Percentiles rank a stretch among this genome's conserved stretches.
Evolutionary conservation across 1,140 invertebrate genomes (phyloP).

Genomic region (Rhagoletis zephyria): DNA sequence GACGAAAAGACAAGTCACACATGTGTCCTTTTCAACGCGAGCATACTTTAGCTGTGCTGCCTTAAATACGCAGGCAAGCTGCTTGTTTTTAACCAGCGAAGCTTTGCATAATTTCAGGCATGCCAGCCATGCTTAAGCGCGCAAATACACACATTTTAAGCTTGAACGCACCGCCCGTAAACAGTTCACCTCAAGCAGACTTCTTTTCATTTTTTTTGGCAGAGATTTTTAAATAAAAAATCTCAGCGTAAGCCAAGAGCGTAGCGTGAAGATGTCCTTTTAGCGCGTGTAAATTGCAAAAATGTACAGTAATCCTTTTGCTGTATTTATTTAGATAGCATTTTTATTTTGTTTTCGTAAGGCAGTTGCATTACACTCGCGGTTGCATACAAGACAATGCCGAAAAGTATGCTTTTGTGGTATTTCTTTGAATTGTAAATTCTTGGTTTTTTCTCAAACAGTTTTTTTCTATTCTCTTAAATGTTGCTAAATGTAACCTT

Average conservation of each 20-base stretch:
- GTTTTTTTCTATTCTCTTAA: neutral
- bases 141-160: neutral
- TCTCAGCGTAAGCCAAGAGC: neutral
- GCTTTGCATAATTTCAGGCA: slow-evolving; percentile 36
- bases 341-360: neutral
- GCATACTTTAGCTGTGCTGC: neutral
- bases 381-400: slow-evolving; percentile 24
- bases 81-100: slow-evolving; percentile 26
- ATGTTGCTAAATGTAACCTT: neutral
- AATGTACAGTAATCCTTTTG: slow-evolving; percentile 42
- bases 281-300: slow-evolving; percentile 44
- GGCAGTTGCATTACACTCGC: slow-evolving; percentile 4
- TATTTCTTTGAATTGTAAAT: slow-evolving; percentile 5
- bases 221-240: neutral
- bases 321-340: slow-evolving; percentile 26
- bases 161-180: neutral
- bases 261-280: slow-evolving; percentile 8
- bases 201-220: neutral
- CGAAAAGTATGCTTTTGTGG: slow-evolving; percentile 48
- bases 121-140: slow-evolving; percentile 13
- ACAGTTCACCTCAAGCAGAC: neutral
- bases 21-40: neutral
- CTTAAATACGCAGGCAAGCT: neutral
- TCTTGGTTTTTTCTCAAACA: neutral
- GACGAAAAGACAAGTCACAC: slow-evolving; percentile 16